Conservation (phyloP, 2,113 vertebrate genomes). For the Potamarius usumacintae region DNA sequence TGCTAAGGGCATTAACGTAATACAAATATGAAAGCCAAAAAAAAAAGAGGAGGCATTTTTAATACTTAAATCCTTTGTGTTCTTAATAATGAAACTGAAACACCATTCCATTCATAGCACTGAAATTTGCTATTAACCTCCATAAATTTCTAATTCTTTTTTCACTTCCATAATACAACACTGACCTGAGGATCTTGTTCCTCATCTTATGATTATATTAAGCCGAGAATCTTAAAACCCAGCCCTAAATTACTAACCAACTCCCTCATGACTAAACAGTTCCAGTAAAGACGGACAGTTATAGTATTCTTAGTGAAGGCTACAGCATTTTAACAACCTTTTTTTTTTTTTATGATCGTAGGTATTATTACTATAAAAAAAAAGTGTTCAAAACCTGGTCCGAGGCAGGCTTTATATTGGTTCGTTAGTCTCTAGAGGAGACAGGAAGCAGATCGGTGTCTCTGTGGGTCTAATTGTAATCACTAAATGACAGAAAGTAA, state of each 20-base stretch:
- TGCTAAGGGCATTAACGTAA: background rate
- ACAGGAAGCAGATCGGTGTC: constrained; percentile 14
- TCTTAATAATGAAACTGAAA: background rate
- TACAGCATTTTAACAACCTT: background rate
- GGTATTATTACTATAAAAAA: background rate
- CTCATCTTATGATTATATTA: background rate
- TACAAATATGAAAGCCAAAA: background rate
- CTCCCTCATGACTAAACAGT: background rate
- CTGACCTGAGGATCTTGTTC: background rate
- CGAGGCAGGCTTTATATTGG: background rate
- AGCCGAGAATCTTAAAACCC: background rate
- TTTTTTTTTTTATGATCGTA: background rate
- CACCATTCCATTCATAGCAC: background rate
- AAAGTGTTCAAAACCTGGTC: background rate
- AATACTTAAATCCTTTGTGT: background rate
- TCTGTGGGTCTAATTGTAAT: constrained; percentile 2
- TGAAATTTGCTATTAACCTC: background rate
- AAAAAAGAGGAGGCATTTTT: background rate
- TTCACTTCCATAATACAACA: background rate
- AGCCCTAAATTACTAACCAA: background rate
- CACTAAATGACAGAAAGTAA: background rate
- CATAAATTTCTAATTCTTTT: background rate
- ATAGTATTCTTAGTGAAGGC: background rate
- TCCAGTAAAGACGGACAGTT: background rate
- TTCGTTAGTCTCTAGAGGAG: constrained; percentile 20